Evolutionary conservation across 2,113 vertebrate species (phyloP).

Genomic region (Paraplagusia blochii): DNA sequence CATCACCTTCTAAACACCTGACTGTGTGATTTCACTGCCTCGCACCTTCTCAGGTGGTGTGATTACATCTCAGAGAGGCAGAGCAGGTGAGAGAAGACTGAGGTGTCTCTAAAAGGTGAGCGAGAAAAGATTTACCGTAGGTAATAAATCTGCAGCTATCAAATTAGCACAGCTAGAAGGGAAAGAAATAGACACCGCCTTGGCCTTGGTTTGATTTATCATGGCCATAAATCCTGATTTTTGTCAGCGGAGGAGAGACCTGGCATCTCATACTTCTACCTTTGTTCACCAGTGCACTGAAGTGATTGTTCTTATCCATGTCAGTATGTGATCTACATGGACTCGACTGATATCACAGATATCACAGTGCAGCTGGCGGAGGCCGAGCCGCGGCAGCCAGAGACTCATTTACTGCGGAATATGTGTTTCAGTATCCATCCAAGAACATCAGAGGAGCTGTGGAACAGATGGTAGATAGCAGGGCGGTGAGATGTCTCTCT

Average conservation of each 20-base stretch:
- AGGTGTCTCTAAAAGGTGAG: constrained; percentile 19
- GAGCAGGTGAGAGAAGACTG: constrained; percentile 18
- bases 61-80: constrained; percentile 26
- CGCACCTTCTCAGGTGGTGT: constrained; percentile 17
- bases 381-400: constrained; percentile 42
- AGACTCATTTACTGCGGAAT: constrained; percentile 55
- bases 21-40: constrained; percentile 27
- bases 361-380: constrained; percentile 48
- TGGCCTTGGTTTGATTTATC: constrained; percentile 48
- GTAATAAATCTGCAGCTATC: constrained; percentile 47
- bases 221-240: constrained; percentile 37
- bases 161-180: constrained; percentile 40
- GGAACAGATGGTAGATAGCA: constrained; percentile 59
- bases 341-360: constrained; percentile 22
- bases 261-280: constrained; percentile 11
- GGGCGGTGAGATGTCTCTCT: constrained; percentile 28
- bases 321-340: constrained; percentile 29
- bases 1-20: constrained; percentile 18
- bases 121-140: constrained; percentile 23
- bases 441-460: constrained; percentile 32
- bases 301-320: constrained; percentile 24
- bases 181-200: constrained; percentile 18
- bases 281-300: constrained; percentile 20
- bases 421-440: constrained; percentile 56
- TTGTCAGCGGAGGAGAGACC: constrained; percentile 11